Evolutionary conservation across 2,113 vertebrate genomes (phyloP).

Genomic region (Malurus alboscapulatus): DNA sequence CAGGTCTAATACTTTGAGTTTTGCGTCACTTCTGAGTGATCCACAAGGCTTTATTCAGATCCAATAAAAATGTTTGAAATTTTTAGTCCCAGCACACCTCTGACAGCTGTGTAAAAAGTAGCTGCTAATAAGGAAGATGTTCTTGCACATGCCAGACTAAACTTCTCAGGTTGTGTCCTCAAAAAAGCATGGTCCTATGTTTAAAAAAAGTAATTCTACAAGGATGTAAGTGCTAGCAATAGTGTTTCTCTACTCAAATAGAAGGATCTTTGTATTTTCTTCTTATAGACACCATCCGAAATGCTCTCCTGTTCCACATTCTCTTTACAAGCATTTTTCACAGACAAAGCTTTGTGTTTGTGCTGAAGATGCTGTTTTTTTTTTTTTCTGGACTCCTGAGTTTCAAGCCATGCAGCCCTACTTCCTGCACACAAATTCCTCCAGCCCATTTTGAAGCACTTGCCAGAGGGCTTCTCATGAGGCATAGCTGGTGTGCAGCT

Average conservation of each 20-base stretch:
- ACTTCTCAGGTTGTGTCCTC: not conserved
- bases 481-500: not conserved
- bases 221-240: not conserved
- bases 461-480: not conserved
- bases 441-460: not conserved
- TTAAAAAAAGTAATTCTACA: not conserved
- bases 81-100: fast-evolving
- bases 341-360: not conserved
- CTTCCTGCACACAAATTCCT: not conserved
- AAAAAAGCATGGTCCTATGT: not conserved
- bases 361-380: not conserved
- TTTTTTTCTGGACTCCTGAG: not conserved
- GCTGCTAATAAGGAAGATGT: not conserved
- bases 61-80: not conserved
- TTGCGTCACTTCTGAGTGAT: not conserved
- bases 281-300: not conserved
- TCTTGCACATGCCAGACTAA: not conserved
- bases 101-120: not conserved
- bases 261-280: not conserved
- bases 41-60: not conserved
- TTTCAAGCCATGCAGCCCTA: not conserved
- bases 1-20: not conserved
- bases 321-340: not conserved
- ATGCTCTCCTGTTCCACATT: not conserved
- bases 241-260: not conserved